phyloP scores from a whole-genome alignment of 2,113 vertebrate species.

The Nyctereutes procyonoides region DNA sequence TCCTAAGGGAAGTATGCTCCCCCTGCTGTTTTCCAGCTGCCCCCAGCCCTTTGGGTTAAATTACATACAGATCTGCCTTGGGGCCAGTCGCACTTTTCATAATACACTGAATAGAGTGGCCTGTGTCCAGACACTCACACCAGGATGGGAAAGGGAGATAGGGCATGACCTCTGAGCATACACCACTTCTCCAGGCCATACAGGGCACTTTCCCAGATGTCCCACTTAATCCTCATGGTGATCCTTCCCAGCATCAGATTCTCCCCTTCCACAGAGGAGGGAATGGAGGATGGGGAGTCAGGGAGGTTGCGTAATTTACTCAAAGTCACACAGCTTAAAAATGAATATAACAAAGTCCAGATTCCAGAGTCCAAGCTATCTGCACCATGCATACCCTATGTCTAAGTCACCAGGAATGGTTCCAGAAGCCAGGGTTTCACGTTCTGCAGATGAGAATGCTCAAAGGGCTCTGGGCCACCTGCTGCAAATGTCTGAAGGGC shows the following conservation, averaged over 20 bases:
- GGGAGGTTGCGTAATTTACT: not conserved
- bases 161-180: not conserved
- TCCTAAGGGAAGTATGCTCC: not conserved
- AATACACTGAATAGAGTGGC: not conserved
- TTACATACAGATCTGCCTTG: not conserved
- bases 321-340: not conserved
- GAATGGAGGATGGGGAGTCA: not conserved
- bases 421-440: not conserved
- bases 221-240: not conserved
- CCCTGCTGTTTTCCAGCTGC: not conserved
- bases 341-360: not conserved
- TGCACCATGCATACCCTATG: not conserved
- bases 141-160: not conserved
- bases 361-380: not conserved
- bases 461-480: not conserved
- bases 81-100: not conserved
- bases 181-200: fast-evolving
- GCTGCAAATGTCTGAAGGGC: not conserved
- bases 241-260: not conserved
- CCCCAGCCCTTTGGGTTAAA: not conserved
- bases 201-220: not conserved
- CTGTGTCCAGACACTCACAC: not conserved
- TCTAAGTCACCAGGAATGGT: not conserved
- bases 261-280: not conserved
- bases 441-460: not conserved